phyloP scores from a whole-genome alignment of 2,113 vertebrate genomes.

The Phrynosoma blainvillii region DNA sequence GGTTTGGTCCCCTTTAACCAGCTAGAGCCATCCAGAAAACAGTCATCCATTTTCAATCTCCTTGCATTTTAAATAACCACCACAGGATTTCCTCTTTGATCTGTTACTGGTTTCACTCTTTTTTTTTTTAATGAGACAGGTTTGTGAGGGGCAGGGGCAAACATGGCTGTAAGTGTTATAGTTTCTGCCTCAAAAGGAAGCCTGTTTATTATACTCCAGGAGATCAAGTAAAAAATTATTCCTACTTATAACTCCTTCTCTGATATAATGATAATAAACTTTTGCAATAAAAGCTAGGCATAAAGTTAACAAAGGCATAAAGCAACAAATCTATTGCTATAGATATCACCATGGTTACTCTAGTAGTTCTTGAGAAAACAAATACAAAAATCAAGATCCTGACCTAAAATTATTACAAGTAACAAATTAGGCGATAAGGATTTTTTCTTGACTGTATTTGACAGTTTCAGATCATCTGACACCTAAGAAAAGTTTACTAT shows the following conservation, averaged over 20 bases:
- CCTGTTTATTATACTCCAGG: not conserved
- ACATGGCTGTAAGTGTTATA: not conserved
- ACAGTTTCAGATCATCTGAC: not conserved
- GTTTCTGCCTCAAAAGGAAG: not conserved
- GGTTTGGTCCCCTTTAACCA: constrained; percentile 99
- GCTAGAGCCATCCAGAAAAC: constrained; percentile 88
- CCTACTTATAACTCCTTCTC: not conserved
- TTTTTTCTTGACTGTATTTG: not conserved
- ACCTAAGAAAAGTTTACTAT: not conserved
- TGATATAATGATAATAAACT: not conserved
- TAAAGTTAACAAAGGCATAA: not conserved
- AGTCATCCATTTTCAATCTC: not conserved
- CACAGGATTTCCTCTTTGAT: not conserved
- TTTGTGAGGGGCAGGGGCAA: not conserved
- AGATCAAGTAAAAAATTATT: not conserved
- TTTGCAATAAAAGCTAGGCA: not conserved
- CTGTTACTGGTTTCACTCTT: not conserved
- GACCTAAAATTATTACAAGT: not conserved
- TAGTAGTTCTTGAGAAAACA: not conserved
- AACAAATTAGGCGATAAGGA: not conserved
- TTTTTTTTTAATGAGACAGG: not conserved
- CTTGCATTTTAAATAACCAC: not conserved
- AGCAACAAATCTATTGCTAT: not conserved
- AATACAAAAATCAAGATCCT: not conserved
- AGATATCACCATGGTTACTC: not conserved